Evolutionary conservation across 2,888 invertebrate species (phyloP).

Genomic region (Noctua pronuba): DNA sequence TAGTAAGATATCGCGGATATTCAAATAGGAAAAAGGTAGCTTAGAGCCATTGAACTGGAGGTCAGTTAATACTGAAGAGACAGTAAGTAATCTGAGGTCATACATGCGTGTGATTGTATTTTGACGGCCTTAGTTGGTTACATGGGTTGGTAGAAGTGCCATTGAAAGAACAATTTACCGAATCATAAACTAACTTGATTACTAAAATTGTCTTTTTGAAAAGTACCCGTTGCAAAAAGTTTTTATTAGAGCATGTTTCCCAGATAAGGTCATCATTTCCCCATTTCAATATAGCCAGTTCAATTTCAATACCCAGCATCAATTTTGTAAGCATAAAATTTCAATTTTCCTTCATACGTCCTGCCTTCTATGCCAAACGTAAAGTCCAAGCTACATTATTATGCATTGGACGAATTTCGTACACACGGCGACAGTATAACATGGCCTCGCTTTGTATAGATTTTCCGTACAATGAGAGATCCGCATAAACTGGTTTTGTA

Average conservation of each 20-base stretch:
- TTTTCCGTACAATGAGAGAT: too few species aligned
- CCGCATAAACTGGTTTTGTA: too few species aligned
- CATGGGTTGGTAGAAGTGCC: background rate
- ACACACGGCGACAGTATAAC: background rate
- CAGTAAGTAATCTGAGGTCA: constrained; percentile 42
- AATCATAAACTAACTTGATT: background rate
- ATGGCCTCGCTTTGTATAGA: too few species aligned
- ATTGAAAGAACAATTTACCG: background rate
- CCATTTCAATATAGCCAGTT: constrained; percentile 17
- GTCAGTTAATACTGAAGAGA: constrained; percentile 46
- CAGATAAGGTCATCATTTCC: background rate
- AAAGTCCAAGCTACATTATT: constrained; percentile 72
- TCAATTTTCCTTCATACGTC: constrained; percentile 39
- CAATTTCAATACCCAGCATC: constrained; percentile 31
- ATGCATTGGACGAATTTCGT: constrained; percentile 71
- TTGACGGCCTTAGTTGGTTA: constrained; percentile 5
- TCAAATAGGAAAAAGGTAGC: constrained; percentile 13
- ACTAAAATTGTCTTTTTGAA: background rate
- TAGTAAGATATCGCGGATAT: constrained; percentile 20
- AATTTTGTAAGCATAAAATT: constrained; percentile 39
- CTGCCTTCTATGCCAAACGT: constrained; percentile 16
- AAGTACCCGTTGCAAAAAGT: background rate
- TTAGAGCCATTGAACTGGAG: constrained; percentile 35
- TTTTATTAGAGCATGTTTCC: background rate
- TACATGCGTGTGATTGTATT: constrained; percentile 18